A percentile compares a stretch with the other conserved stretches of the same genome.
Evolutionary conservation across 2,113 vertebrate species (phyloP).

Genomic region (Elephantulus edwardii): DNA sequence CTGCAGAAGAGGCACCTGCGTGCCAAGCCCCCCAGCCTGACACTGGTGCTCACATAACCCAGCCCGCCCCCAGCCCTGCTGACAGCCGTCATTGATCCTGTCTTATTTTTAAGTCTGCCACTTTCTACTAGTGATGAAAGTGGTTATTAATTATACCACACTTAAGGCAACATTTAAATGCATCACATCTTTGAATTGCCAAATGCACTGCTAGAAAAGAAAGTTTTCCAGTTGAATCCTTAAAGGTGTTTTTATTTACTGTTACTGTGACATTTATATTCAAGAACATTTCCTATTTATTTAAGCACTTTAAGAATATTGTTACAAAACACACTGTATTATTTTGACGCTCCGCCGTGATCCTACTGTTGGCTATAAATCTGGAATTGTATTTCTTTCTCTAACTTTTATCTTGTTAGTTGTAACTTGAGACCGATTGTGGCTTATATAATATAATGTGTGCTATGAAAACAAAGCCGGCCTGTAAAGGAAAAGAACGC

Average conservation of each 20-base stretch:
- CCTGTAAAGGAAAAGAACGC: neutral
- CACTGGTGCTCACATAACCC: neutral
- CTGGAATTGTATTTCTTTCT: slow-evolving; percentile 10
- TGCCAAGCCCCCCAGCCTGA: neutral
- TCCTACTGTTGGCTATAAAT: neutral
- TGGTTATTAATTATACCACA: slow-evolving; percentile 15
- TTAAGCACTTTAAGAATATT: slow-evolving; percentile 19
- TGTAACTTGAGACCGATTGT: slow-evolving; percentile 18
- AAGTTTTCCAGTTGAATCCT: neutral
- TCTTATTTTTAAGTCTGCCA: slow-evolving; percentile 45
- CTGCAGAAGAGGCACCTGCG: neutral
- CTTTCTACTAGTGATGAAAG: slow-evolving; percentile 21
- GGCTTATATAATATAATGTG: neutral
- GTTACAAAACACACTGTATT: neutral
- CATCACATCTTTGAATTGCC: slow-evolving; percentile 45
- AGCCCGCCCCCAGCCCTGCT: rapidly evolving
- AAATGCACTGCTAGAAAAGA: slow-evolving; percentile 26
- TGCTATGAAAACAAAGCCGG: slow-evolving; percentile 12
- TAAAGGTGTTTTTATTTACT: neutral
- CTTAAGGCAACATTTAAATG: slow-evolving; percentile 42
- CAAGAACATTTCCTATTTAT: neutral
- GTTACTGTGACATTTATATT: neutral
- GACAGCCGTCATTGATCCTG: neutral
- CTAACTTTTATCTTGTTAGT: neutral
- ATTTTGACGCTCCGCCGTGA: neutral